phyloP scores from a whole-genome alignment of 1,140 invertebrate species.

The Sinonovacula constricta region DNA sequence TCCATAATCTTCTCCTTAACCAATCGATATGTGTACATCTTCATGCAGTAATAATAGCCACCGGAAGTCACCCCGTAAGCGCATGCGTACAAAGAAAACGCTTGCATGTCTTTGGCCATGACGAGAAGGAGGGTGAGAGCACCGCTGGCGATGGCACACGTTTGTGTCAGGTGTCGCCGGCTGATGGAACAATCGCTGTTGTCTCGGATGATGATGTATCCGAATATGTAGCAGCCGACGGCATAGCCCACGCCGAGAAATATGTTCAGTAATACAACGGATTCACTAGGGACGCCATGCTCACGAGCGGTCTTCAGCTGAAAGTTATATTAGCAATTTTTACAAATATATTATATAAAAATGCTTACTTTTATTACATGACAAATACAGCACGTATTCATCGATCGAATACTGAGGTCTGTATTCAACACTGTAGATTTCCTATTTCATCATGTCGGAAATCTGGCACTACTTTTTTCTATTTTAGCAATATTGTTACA shows the following conservation, averaged over 20 bases:
- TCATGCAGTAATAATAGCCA: constrained; percentile 91
- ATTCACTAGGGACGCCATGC: constrained; percentile 81
- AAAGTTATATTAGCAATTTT: too few species aligned
- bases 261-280: constrained; percentile 87
- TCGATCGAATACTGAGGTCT: too few species aligned
- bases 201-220: constrained; percentile 89
- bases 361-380: too few species aligned
- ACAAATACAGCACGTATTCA: too few species aligned
- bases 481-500: too few species aligned
- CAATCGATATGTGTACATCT: constrained; percentile 93
- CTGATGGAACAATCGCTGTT: constrained; percentile 91
- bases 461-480: too few species aligned
- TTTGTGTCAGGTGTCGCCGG: constrained; percentile 91
- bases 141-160: constrained; percentile 88
- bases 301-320: constrained; percentile 64
- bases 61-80: constrained; percentile 87
- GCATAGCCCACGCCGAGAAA: constrained; percentile 91
- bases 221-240: constrained; percentile 88
- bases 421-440: too few species aligned
- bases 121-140: constrained; percentile 87
- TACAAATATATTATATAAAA: too few species aligned
- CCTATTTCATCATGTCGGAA: too few species aligned
- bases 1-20: constrained; percentile 91
- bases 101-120: constrained; percentile 87
- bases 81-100: constrained; percentile 91